phyloP scores from a whole-genome alignment of 2,113 vertebrate species.

The Brienomyrus brachyistius region DNA sequence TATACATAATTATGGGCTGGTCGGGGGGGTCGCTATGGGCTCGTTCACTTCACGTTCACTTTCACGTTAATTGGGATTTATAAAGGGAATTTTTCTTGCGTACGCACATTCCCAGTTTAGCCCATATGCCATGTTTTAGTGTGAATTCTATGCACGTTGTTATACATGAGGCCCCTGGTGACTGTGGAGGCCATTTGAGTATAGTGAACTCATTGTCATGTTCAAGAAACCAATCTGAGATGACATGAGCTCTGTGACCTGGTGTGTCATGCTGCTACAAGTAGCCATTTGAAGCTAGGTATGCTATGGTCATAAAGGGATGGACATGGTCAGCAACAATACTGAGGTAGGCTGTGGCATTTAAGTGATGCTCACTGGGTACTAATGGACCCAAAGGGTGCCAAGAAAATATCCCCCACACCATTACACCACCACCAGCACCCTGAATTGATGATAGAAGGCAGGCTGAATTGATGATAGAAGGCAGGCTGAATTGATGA shows the following conservation, averaged over 20 bases:
- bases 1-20: too few relatives aligned
- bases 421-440: not conserved
- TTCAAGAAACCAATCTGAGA: not conserved
- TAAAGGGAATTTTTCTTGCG: too few relatives aligned
- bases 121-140: too few relatives aligned
- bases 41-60: too few relatives aligned
- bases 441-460: not conserved
- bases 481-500: not conserved
- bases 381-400: not conserved
- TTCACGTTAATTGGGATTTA: too few relatives aligned
- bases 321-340: not conserved
- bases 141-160: too few relatives aligned
- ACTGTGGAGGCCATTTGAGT: not conserved
- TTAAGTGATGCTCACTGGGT: not conserved
- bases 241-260: not conserved
- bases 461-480: not conserved
- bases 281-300: not conserved
- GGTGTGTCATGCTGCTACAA: not conserved
- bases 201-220: not conserved
- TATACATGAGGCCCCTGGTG: not conserved
- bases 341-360: not conserved
- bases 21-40: too few relatives aligned
- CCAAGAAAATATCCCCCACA: not conserved
- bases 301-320: not conserved
- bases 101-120: too few relatives aligned